Evolutionary conservation across 2,888 invertebrate species (phyloP).

Genomic region (Catocala sponsa): DNA sequence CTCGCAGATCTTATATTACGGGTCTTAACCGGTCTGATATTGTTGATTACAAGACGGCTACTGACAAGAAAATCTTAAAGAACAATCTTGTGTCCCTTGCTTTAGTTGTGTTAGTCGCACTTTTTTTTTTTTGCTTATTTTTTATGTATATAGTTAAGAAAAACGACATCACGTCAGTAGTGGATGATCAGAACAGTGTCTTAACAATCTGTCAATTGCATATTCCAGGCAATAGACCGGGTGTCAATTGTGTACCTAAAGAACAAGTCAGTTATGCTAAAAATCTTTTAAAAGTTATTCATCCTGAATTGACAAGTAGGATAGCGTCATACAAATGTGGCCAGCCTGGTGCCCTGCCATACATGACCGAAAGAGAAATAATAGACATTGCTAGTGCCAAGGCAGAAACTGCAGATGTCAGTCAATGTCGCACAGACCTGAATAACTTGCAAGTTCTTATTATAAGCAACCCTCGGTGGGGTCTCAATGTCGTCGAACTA

Average conservation of each 20-base stretch:
- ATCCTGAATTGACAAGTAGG: constrained; percentile 89
- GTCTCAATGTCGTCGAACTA: constrained; percentile 88
- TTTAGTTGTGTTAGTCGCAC: constrained; percentile 88
- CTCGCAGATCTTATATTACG: constrained; percentile 77
- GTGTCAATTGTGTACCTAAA: constrained; percentile 90
- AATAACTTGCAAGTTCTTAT: constrained; percentile 91
- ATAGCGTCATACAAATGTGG: constrained; percentile 89
- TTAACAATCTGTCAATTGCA: constrained; percentile 88
- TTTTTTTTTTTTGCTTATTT: constrained; percentile 90
- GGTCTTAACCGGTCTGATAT: constrained; percentile 74
- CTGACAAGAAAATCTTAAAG: constrained; percentile 85
- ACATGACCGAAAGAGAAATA: constrained; percentile 90
- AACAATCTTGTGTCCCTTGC: constrained; percentile 90
- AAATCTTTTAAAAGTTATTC: constrained; percentile 89
- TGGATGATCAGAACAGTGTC: constrained; percentile 86
- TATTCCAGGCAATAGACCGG: constrained; percentile 85
- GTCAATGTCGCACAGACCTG: constrained; percentile 87
- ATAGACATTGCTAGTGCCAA: constrained; percentile 85
- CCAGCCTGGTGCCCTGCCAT: constrained; percentile 82
- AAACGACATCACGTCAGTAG: constrained; percentile 86
- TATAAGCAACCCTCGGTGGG: constrained; percentile 92
- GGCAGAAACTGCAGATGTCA: constrained; percentile 63
- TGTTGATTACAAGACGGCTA: constrained; percentile 75
- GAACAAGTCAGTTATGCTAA: constrained; percentile 89
- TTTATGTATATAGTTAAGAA: constrained; percentile 91